These are phyloP conservation scores for Asbolus verrucosus DNA, from an alignment of 1,140 invertebrate genomes.

Conservation along the genomic window DNA sequence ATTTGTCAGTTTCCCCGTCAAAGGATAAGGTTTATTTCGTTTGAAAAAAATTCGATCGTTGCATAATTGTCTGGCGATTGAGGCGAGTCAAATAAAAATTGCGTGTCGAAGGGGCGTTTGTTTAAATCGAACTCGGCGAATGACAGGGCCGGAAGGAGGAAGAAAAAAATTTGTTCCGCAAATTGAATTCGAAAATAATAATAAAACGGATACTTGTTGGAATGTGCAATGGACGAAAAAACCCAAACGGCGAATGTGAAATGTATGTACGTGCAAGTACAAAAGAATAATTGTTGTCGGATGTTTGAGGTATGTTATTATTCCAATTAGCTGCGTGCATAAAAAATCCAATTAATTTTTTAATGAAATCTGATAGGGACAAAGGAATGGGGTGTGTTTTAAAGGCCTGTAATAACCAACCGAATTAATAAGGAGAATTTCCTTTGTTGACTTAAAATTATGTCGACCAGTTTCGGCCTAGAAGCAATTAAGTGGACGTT, in stretches of 20 bases:
- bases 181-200: constrained; percentile 9
- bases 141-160: constrained; percentile 7
- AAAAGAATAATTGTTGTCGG: constrained; percentile 15
- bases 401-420: neutral
- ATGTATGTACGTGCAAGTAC: neutral
- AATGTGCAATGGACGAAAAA: neutral
- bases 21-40: too few species aligned
- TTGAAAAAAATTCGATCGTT: neutral
- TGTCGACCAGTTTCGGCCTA: neutral
- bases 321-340: constrained; percentile 6
- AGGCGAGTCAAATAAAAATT: constrained; percentile 4
- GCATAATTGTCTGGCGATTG: neutral
- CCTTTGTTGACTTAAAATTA: constrained; percentile 26
- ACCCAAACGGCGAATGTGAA: neutral
- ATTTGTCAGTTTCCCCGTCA: neutral
- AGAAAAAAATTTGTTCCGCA: constrained; percentile 33
- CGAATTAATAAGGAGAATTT: constrained; percentile 1
- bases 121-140: neutral
- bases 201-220: constrained; percentile 10
- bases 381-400: constrained; percentile 7
- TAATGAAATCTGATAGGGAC: constrained; percentile 40
- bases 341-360: constrained; percentile 42
- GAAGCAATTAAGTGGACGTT: constrained; percentile 10
- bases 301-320: constrained; percentile 31
- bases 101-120: constrained; percentile 8